These are phyloP conservation scores for Botia almorhae DNA, from an alignment of 2,797 vertebrate species.

Conservation along the genomic window DNA sequence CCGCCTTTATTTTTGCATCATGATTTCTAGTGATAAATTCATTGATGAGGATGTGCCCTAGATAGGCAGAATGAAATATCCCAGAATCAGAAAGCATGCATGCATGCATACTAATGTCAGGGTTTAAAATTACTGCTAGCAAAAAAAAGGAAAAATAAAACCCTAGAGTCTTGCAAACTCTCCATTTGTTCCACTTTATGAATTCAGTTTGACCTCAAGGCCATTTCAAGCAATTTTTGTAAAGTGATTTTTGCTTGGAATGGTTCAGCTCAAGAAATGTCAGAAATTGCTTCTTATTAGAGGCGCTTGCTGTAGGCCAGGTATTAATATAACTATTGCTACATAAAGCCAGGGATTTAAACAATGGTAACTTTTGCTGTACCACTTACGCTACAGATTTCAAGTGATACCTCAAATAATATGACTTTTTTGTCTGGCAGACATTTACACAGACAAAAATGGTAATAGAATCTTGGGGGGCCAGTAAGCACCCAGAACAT, in stretches of 20 bases:
- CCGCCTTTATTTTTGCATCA: neutral
- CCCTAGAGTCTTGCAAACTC: neutral
- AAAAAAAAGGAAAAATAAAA: neutral
- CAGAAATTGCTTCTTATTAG: neutral
- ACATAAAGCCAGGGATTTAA: neutral
- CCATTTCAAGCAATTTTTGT: neutral
- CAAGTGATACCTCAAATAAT: neutral
- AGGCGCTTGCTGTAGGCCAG: neutral
- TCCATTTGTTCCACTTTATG: slow-evolving; percentile 3
- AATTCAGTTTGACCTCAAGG: neutral
- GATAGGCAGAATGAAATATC: neutral
- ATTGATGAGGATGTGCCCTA: neutral
- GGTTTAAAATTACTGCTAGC: neutral
- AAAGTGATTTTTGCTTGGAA: neutral
- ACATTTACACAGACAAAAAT: neutral
- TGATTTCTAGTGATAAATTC: neutral
- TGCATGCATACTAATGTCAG: neutral
- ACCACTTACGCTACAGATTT: neutral
- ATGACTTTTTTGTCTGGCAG: neutral
- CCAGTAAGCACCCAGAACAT: neutral
- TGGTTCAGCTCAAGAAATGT: neutral
- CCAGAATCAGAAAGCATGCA: neutral
- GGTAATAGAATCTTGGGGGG: neutral
- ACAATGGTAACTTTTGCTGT: neutral
- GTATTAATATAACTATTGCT: neutral